A percentile compares a stretch with the other conserved stretches of the same genome.
Conservation (phyloP, 2,888 invertebrate species). For the Cheilosia variabilis region DNA sequence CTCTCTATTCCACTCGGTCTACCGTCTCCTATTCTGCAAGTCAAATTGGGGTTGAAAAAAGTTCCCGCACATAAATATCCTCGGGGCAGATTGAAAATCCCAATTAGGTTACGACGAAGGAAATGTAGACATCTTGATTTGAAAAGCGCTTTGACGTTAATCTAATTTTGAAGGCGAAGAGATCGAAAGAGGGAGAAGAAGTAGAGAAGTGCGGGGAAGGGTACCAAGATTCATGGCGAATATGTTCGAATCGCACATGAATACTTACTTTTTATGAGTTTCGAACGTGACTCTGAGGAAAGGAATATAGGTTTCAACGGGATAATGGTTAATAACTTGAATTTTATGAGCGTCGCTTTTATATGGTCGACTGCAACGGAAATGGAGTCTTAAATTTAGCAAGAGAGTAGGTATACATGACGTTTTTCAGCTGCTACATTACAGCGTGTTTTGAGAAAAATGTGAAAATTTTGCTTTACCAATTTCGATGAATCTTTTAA, state of each 20-base stretch:
- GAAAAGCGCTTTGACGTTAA: conserved; percentile 33
- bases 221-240: conserved; percentile 21
- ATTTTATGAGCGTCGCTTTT: neutral
- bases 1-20: neutral
- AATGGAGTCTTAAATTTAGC: no score
- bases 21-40: conserved; percentile 16
- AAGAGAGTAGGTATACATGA: no score
- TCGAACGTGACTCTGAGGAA: conserved; percentile 23
- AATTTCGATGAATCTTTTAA: no score
- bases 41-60: conserved; percentile 40
- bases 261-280: conserved; percentile 54
- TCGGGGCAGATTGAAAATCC: conserved; percentile 38
- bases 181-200: neutral
- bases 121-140: conserved; percentile 51
- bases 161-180: conserved; percentile 29
- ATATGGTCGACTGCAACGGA: neutral
- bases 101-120: conserved; percentile 51
- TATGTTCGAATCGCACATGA: conserved; percentile 41
- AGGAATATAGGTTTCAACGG: neutral
- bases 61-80: neutral
- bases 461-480: no score
- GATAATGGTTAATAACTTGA: conserved; percentile 2
- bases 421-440: no score
- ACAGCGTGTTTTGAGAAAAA: no score
- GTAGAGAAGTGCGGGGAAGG: no score